Base-by-base conservation (phyloP, 2,797 vertebrate species). In the Centropyge bicolor region DNA sequence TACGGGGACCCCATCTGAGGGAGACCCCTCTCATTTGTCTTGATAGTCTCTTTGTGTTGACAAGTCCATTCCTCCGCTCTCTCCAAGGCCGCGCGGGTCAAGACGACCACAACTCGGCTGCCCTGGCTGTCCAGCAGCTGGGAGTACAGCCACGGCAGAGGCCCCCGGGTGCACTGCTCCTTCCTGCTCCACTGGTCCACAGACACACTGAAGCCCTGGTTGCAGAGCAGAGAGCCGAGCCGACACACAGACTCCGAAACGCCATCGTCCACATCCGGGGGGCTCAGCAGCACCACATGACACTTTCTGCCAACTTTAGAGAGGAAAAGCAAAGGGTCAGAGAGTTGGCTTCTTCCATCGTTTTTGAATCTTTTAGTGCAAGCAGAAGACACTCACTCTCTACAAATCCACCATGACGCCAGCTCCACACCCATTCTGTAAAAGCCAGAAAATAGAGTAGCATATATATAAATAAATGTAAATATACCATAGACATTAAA, bases 141-240 rank as follows among this genome's bases (percentile, higher is more conserved):
- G 0, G 95, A 93, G 1, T 99, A 95, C 36, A 97, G 89, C 98
- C 98, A 99, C 0, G 95, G 96, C 72, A 97, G 78, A 27, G 85
- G 95, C 2, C 92, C 97, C 74, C 94, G 78, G 5, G 81, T 72
- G 1, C 94, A 87, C 0, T 97, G 93, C 1, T 96, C 94, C 0
- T 82, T 93, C 0, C 95, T 95, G 83, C 95, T 95, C 92, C 97
- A 98, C 19, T 97, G 93, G 40, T 98, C 98, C 71, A 97, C 92
- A 0, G 81, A 88, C 71, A 97, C 97, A 0, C 61, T 80, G 85
- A 97, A 93, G 19, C 95, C 96, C 61, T 95, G 87, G 0, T 77
- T 86, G 8, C 63, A 70, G 73, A 99, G 94, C 31, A 95, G 84
- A 0, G 92, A 92, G 12, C 96, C 96, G 43, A 99, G 80, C 10